Evolutionary conservation across 1,140 invertebrate genomes (phyloP).

Genomic region (Gonatopus flavifemur): DNA sequence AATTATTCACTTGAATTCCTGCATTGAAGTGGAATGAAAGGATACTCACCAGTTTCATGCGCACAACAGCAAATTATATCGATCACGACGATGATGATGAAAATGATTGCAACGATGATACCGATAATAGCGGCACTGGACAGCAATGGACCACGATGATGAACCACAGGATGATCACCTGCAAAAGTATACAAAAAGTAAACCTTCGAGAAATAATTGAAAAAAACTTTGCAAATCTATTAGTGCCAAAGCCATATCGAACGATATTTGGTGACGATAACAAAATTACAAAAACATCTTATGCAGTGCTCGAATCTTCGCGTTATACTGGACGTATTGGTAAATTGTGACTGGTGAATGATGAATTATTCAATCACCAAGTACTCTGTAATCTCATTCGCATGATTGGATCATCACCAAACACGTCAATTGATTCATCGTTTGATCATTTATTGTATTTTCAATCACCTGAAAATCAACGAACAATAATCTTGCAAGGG

Average conservation of each 20-base stretch:
- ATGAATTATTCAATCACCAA: too few species aligned
- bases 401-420: constrained; percentile 46
- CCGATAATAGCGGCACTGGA: constrained; percentile 77
- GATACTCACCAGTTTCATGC: constrained; percentile 55
- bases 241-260: constrained; percentile 56
- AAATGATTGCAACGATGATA: constrained; percentile 71
- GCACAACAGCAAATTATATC: constrained; percentile 77
- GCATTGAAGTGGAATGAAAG: constrained; percentile 4
- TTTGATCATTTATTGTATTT: too few species aligned
- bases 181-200: too few species aligned
- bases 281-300: background rate
- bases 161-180: constrained; percentile 61
- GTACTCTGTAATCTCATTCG: too few species aligned
- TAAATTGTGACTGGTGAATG: too few species aligned
- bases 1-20: background rate
- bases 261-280: constrained; percentile 52
- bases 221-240: constrained; percentile 34
- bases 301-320: background rate
- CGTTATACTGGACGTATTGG: constrained; percentile 42
- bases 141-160: constrained; percentile 63
- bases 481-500: constrained; percentile 30
- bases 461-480: constrained; percentile 45
- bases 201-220: constrained; percentile 58
- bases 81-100: constrained; percentile 75
- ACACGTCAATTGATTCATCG: constrained; percentile 44